phyloP scores from a whole-genome alignment of 1,140 invertebrate genomes.

The Druon quercuslanigerum region DNA sequence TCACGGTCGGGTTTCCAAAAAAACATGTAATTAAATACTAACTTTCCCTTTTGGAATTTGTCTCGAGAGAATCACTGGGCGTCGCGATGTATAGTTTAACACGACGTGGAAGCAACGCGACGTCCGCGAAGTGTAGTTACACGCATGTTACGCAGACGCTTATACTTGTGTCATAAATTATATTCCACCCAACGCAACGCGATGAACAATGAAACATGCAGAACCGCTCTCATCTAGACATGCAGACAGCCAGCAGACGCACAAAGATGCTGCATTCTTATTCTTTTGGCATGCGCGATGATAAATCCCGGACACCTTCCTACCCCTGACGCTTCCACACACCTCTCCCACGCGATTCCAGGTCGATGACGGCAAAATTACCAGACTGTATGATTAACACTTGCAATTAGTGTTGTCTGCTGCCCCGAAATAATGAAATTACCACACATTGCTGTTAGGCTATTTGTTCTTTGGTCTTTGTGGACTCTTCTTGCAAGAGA shows the following conservation, averaged over 20 bases:
- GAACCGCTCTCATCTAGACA: neutral
- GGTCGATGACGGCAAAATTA: constrained; percentile 20
- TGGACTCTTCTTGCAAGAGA: too few relatives aligned
- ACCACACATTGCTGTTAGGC: neutral
- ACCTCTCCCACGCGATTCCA: neutral
- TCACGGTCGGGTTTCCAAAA: too few relatives aligned
- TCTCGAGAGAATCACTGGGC: too few relatives aligned
- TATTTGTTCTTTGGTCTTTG: neutral
- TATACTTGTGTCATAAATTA: neutral
- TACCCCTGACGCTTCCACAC: neutral
- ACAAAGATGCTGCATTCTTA: constrained; percentile 2
- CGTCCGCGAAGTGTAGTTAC: neutral
- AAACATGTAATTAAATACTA: too few relatives aligned
- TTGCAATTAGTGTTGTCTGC: constrained; percentile 14
- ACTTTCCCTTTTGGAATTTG: too few relatives aligned
- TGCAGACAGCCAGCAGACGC: neutral
- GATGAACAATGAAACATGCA: neutral
- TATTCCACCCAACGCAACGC: neutral
- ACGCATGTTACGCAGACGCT: neutral
- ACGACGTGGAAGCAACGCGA: too few relatives aligned
- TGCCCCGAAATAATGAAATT: constrained; percentile 19
- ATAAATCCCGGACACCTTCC: neutral
- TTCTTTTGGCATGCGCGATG: neutral
- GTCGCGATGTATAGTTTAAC: too few relatives aligned
- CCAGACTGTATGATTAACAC: constrained; percentile 29